phyloP scores from a whole-genome alignment of 1,140 invertebrate genomes.

The Atopsyche davidsoni region DNA sequence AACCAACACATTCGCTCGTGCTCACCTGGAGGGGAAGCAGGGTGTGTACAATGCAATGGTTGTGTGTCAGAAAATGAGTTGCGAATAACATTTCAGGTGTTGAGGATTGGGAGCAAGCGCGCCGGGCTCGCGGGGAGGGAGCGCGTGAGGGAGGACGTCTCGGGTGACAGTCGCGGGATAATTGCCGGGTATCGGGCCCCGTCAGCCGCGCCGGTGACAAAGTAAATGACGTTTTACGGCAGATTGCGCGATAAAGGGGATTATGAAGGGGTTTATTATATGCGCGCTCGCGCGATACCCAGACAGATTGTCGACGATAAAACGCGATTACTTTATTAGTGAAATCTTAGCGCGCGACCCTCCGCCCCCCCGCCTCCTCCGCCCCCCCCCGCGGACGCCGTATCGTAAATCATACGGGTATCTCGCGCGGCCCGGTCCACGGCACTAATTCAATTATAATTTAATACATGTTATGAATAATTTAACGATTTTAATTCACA shows the following conservation, averaged over 20 bases:
- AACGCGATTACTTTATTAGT: slow-evolving; percentile 19
- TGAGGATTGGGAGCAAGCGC: not conserved
- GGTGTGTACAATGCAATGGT: too few species aligned
- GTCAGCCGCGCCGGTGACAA: slow-evolving; percentile 16
- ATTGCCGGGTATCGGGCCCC: not conserved
- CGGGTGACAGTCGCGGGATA: not conserved
- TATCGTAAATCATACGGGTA: too few species aligned
- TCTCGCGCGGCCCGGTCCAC: too few species aligned
- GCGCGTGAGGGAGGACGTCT: not conserved
- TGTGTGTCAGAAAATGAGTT: too few species aligned
- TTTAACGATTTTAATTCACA: too few species aligned
- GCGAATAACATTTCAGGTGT: not conserved
- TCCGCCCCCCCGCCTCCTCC: not conserved
- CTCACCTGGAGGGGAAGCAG: too few species aligned
- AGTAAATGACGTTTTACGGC: slow-evolving; percentile 30
- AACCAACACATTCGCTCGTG: too few species aligned
- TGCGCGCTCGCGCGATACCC: slow-evolving; percentile 11
- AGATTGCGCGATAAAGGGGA: slow-evolving; percentile 30
- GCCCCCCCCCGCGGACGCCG: not conserved
- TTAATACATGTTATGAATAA: too few species aligned
- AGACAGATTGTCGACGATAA: slow-evolving; percentile 23
- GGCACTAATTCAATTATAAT: too few species aligned
- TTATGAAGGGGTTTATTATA: slow-evolving; percentile 24
- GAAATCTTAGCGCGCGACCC: slow-evolving; percentile 3
- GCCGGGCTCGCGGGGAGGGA: not conserved